phyloP scores from a whole-genome alignment of 2,113 vertebrate species.

The Rhabdomys dilectus region DNA sequence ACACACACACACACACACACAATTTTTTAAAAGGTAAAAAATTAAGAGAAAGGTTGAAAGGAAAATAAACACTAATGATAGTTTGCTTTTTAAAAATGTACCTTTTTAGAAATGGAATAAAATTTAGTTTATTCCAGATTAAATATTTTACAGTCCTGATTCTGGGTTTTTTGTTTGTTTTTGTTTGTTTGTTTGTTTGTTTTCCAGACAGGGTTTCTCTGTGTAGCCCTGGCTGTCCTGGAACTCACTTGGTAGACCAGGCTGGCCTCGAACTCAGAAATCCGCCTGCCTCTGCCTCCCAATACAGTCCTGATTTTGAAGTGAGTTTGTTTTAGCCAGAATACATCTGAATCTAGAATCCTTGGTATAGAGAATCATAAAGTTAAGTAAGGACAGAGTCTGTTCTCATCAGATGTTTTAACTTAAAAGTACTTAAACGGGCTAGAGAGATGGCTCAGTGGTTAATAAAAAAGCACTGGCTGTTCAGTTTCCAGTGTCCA shows the following conservation, averaged over 20 bases:
- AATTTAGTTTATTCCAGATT: background rate
- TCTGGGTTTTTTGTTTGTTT: too few relatives aligned
- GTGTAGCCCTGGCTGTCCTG: too few relatives aligned
- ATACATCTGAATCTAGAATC: background rate
- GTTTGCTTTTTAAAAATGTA: background rate
- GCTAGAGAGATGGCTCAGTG: background rate
- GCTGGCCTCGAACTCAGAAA: too few relatives aligned
- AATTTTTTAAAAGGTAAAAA: background rate
- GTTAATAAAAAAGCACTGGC: background rate
- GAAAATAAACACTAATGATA: background rate
- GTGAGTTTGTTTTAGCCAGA: background rate
- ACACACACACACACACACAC: background rate
- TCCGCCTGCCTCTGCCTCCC: too few relatives aligned
- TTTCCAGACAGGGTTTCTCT: too few relatives aligned
- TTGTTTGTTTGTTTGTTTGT: too few relatives aligned
- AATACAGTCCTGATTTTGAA: background rate
- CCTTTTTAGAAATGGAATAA: background rate
- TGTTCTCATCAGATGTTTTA: conserved; percentile 22
- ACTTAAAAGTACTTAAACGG: background rate
- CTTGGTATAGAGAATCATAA: background rate
- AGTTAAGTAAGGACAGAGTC: background rate
- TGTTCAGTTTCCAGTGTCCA: background rate
- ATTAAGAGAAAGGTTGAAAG: conserved; percentile 16
- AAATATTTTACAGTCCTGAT: background rate
- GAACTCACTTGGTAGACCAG: too few relatives aligned